Base-by-base conservation (phyloP, 2,797 vertebrate species). In the Etheostoma perlongum region DNA sequence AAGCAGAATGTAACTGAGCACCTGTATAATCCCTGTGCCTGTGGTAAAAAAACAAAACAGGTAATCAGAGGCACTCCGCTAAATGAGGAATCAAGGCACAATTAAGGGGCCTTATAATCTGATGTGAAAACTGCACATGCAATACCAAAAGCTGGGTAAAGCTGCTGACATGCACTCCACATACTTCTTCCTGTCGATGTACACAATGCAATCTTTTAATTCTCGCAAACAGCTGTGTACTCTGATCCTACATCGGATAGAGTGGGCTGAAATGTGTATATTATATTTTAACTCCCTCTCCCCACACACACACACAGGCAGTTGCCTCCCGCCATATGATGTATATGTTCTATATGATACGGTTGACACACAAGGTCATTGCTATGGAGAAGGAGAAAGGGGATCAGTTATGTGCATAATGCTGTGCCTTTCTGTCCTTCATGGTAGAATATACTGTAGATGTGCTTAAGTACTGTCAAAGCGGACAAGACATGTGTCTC, bases 311-410 rank as follows among this genome's bases (percentile, higher is more conserved):
- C 78, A 60, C 75, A 77, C 58, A 7, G 42, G 79, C 59, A 33
- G 63, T 52, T 67, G 67, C 74, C 68, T 82, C 71, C 53, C 15
- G 12, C 66, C 14, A 8, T 57, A 57, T 81, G 86, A 86, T 87
- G 72, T 68, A 88, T 88, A 82, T 33, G 66, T 49, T 70, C 70
- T 69, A 73, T 76, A 78, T 42, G 78, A 85, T 49, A 27, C 2
- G 36, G 21, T 51, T 75, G 83, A 89, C 89, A 78, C 63, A 36
- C 78, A 90, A 91, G 86, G 85, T 88, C 85, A 44, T 60, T 14
- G 79, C 82, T 77, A 83, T 27, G 67, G 74, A 67, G 71, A 51
- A 40, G 72, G 83, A 58, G 40, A 78, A 75, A 61, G 44, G 52
- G 40, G 51, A 73, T 63, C 61, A 16, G 67, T 46, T 55, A 47